Evolutionary conservation across 2,797 vertebrate genomes (phyloP), one percentile per base, ranked within the genome.

Genomic region (Spatula versicolor): DNA sequence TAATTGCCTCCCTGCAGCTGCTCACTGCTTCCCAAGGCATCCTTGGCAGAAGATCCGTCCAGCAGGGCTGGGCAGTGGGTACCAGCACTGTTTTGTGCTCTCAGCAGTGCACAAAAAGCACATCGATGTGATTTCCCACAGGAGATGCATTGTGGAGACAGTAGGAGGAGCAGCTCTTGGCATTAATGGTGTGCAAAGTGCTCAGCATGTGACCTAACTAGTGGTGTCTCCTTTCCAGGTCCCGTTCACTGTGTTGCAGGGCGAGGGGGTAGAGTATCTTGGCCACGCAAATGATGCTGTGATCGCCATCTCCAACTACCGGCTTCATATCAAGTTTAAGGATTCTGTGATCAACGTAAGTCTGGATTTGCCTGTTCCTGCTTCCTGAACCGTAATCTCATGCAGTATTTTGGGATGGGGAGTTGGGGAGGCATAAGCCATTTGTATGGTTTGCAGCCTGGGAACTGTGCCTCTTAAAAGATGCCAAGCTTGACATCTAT

Each of bases 221-320:
- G 92, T 23, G 46, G 20, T 83, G 30, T 95, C 60, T 90, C 60
- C 97, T 78, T 64, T 92, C 35, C 92, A 99, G 99, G 99, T 99
- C 83, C 99, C 99, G 31, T 99, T 99, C 97, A 97, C 98, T 92
- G 99, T 99, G 97, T 98, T 99, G 96, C 99, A 99, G 98, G 99
- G 99, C 16, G 99, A 99, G 97, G 99, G 99, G 78, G 99, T 99
- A 94, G 99, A 99, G 96, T 99, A 99, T 97, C 98, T 99, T 67
- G 99, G 99, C 92, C 98, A 97, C 80, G 99, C 99, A 2, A 98
- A 99, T 1, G 99, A 99, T 82, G 99, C 99, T 60, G 97, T 99
- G 97, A 99, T 99, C 12, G 99, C 99, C 96, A 98, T 99, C 97
- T 99, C 99, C 66, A 99, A 99, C 98, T 99, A 99, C 98, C 98